phyloP scores from a whole-genome alignment of 2,888 invertebrate genomes.

The Dicycla oo region DNA sequence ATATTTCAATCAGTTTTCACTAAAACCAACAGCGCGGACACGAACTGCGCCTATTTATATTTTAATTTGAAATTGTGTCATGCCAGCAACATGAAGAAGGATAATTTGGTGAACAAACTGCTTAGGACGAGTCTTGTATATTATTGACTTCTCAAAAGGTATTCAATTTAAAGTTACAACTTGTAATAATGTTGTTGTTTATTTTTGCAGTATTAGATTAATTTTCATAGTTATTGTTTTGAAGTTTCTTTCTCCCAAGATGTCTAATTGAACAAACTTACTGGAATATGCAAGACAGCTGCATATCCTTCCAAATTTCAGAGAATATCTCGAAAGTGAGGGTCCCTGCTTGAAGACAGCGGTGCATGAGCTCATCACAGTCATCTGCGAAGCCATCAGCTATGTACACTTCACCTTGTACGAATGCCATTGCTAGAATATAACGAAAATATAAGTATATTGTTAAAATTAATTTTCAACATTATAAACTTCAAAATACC shows the following conservation, averaged over 20 bases:
- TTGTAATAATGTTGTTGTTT: background rate
- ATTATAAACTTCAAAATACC: background rate
- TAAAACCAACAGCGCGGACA: too few relatives aligned
- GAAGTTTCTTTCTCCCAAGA: background rate
- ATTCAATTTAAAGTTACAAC: background rate
- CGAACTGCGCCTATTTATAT: too few relatives aligned
- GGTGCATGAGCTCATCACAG: constrained; percentile 80
- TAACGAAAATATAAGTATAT: background rate
- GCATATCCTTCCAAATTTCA: constrained; percentile 80
- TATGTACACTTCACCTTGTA: constrained; percentile 69
- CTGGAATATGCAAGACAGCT: constrained; percentile 78
- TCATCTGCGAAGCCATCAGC: constrained; percentile 84
- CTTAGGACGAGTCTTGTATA: background rate
- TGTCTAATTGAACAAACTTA: constrained; percentile 69
- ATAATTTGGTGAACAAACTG: background rate
- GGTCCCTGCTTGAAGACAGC: constrained; percentile 70
- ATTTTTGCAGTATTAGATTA: background rate
- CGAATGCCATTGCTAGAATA: constrained; percentile 43
- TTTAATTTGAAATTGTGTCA: background rate
- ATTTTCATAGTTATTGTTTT: background rate
- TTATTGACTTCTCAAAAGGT: background rate
- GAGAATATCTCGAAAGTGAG: constrained; percentile 79
- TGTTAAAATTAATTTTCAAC: background rate
- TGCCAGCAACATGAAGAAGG: background rate
- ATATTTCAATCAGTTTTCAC: too few relatives aligned